Evolutionary conservation across 2,797 vertebrate species (phyloP), one percentile per base, ranked within the genome.

Genomic region (Hybognathus amarus): DNA sequence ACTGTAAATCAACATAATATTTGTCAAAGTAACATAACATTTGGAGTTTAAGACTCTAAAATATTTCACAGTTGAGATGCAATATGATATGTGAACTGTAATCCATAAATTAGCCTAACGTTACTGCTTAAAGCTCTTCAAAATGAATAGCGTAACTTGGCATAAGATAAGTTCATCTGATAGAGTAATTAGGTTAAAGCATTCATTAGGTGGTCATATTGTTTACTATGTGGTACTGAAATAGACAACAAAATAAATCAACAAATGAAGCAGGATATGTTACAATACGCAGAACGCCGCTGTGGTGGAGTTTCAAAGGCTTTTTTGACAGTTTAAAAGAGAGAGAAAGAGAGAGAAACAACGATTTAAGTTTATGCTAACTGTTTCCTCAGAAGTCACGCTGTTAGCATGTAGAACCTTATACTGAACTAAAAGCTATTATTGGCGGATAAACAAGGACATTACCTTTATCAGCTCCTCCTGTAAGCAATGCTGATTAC

Each of bases 401-500:
- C n/a, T 17, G n/a, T 15, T 40, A 54, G 2, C 20, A 33, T 13
- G 47, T 27, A 54, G 47, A 27, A 22, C 22, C 45, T 52, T 63
- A 67, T 27, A 56, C 30, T 70, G 5, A 77, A 77, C n/a, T 33
- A 54, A 22, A 24, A 4, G 38, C 40, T 50, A 63, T 27, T 63
- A 5, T 64, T 42, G 70, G 75, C 0, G 22, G 30, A 69, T 66
- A 82, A 87, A 71, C 52, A 82, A 40, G 52, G 24, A 70, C 91
- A 33, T 81, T 91, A 94, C 93, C 94, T 93, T 83, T 90, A 70
- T 78, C 66, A 88, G 89, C 83, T 90, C 66, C 82, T 52, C 69
- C 79, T 85, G 91, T 61, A 63, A 78, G 77, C 36, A 8, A 42
- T 79, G 67, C 78, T 77, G 64, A 83, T 22, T 12, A 73, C 69